Percentiles rank a stretch among this genome's conserved stretches.
Evolutionary conservation across 2,113 vertebrate species (phyloP).

Genomic region (Microcebus murinus): DNA sequence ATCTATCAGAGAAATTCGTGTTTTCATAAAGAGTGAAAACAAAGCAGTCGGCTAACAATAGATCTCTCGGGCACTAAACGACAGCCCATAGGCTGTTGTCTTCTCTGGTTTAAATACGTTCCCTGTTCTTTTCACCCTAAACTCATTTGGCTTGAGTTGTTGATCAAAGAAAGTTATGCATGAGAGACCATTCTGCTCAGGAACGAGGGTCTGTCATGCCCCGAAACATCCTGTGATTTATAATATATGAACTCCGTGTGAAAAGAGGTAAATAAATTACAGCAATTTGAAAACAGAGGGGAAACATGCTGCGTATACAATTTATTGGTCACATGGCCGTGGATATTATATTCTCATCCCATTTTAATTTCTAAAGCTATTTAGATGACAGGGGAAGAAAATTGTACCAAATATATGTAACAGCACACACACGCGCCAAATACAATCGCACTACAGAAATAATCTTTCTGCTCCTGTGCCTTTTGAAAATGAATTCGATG

Average conservation of each 20-base stretch:
- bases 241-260: slow-evolving; percentile 70
- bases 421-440: background rate
- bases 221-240: slow-evolving; percentile 71
- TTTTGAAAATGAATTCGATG: slow-evolving; percentile 31
- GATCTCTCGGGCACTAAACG: background rate
- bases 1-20: background rate
- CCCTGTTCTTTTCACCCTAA: slow-evolving; percentile 53
- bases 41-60: background rate
- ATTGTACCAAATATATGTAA: background rate
- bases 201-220: slow-evolving; percentile 34
- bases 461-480: background rate
- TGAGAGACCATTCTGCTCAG: slow-evolving; percentile 55
- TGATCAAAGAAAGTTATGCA: slow-evolving; percentile 76
- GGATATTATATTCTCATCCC: background rate
- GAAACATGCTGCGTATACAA: slow-evolving; percentile 17
- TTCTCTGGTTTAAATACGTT: background rate
- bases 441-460: background rate
- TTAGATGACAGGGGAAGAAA: background rate
- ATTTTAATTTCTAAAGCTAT: slow-evolving; percentile 36
- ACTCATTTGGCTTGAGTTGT: slow-evolving; percentile 56
- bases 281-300: slow-evolving; percentile 49
- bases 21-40: slow-evolving; percentile 16
- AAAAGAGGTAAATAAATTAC: slow-evolving; percentile 70
- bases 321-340: background rate
- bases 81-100: background rate